Evolutionary conservation across 2,113 vertebrate species (phyloP).

Genomic region (Hiodon alosoides): DNA sequence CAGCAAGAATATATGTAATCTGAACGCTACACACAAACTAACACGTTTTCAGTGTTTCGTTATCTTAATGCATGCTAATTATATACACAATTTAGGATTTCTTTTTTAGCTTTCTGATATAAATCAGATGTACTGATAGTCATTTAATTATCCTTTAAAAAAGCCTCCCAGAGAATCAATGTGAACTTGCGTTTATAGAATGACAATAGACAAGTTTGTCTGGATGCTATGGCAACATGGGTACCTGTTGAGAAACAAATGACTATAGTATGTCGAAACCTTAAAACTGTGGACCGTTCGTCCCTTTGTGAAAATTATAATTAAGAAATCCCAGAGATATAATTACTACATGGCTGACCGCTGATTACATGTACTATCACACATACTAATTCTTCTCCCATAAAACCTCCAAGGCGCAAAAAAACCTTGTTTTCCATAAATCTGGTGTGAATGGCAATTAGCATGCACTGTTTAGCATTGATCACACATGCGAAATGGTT

Average conservation of each 20-base stretch:
- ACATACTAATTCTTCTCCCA: neutral
- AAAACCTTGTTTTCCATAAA: neutral
- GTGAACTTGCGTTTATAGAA: conserved; percentile 10
- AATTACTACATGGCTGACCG: conserved; percentile 30
- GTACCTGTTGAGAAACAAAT: conserved; percentile 31
- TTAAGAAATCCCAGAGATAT: conserved; percentile 28
- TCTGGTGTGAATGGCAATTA: neutral
- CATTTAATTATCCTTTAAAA: neutral
- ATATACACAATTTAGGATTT: too few species aligned
- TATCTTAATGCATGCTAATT: too few species aligned
- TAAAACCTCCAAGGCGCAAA: neutral
- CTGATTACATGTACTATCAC: conserved; percentile 1
- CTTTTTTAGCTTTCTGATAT: neutral
- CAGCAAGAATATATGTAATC: too few species aligned
- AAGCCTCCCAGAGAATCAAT: conserved; percentile 1
- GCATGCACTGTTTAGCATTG: neutral
- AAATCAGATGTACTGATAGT: conserved; percentile 6
- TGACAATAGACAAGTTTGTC: conserved; percentile 5
- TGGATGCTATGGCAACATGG: conserved; percentile 37
- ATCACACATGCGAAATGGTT: neutral
- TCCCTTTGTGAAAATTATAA: conserved; percentile 31
- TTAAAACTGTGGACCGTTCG: neutral
- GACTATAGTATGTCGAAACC: conserved; percentile 33
- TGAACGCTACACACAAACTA: too few species aligned
- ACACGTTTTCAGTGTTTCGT: too few species aligned